Evolutionary conservation across 2,888 invertebrate genomes (phyloP).

Genomic region (Morpho deidamia): DNA sequence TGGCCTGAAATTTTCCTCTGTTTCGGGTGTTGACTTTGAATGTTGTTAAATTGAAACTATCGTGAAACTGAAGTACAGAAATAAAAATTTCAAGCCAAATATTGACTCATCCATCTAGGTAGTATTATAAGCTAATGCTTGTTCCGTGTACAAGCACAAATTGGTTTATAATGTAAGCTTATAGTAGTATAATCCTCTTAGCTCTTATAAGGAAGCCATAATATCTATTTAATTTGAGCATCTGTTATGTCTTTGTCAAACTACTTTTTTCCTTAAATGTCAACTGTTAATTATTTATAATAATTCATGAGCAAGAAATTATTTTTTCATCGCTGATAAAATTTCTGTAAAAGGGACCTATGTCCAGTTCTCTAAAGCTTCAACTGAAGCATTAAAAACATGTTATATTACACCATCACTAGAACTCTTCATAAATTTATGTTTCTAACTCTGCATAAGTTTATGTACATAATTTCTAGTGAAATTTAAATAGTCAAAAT

Average conservation of each 20-base stretch:
- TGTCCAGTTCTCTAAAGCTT: too few species aligned
- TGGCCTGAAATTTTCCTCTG: background rate
- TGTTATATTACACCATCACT: too few species aligned
- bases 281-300: too few species aligned
- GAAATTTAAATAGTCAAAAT: too few species aligned
- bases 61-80: background rate
- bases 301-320: too few species aligned
- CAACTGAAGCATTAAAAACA: too few species aligned
- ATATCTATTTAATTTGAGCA: background rate
- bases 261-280: background rate
- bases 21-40: background rate
- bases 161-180: slow-evolving; percentile 2
- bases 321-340: too few species aligned
- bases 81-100: background rate
- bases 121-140: too few species aligned
- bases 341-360: too few species aligned
- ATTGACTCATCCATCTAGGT: background rate
- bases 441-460: too few species aligned
- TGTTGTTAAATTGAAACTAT: background rate
- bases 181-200: slow-evolving; percentile 2
- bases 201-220: slow-evolving; percentile 5
- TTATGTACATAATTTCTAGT: too few species aligned
- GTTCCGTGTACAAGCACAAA: background rate
- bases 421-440: too few species aligned
- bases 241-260: background rate